These are phyloP conservation scores for Anguilla pacifica DNA, from an alignment of 2,797 vertebrate genomes.

Conservation along the genomic window DNA sequence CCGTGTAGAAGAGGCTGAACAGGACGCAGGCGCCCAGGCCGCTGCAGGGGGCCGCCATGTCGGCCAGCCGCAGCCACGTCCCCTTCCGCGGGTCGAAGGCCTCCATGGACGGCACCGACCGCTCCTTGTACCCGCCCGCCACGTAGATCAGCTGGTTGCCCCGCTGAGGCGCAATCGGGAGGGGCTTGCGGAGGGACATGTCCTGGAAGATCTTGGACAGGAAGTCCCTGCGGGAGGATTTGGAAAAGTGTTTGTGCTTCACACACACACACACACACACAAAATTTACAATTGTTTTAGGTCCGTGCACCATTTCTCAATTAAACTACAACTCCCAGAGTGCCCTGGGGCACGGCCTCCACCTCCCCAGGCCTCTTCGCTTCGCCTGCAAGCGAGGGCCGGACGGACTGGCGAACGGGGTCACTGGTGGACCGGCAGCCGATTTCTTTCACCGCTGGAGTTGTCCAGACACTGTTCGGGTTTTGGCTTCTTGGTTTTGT, in stretches of 20 bases:
- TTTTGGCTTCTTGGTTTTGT: too few relatives aligned
- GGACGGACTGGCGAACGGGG: too few relatives aligned
- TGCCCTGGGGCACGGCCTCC: too few relatives aligned
- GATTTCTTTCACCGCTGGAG: too few relatives aligned
- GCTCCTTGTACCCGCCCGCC: constrained; percentile 76
- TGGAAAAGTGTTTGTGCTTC: too few relatives aligned
- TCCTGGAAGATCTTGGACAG: constrained; percentile 85
- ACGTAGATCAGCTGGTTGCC: constrained; percentile 81
- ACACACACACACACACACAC: background rate
- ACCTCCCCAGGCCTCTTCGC: background rate
- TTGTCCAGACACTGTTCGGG: too few relatives aligned
- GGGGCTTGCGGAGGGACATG: constrained; percentile 75
- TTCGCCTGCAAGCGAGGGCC: constrained; percentile 26
- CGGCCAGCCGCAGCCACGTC: constrained; percentile 72
- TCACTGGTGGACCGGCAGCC: too few relatives aligned
- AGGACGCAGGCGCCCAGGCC: constrained; percentile 77
- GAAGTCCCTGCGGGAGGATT: constrained; percentile 65
- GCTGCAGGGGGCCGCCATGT: constrained; percentile 73
- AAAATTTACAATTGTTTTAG: too few relatives aligned
- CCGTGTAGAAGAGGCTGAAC: constrained; percentile 77
- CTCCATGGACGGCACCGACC: constrained; percentile 73
- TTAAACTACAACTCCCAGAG: background rate
- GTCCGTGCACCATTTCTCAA: background rate
- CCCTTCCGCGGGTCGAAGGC: constrained; percentile 72
- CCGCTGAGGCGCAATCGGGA: constrained; percentile 70